Evolutionary conservation across 2,113 vertebrate genomes (phyloP), one percentile per base, ranked within the genome.

Genomic region (Alosa alosa): DNA sequence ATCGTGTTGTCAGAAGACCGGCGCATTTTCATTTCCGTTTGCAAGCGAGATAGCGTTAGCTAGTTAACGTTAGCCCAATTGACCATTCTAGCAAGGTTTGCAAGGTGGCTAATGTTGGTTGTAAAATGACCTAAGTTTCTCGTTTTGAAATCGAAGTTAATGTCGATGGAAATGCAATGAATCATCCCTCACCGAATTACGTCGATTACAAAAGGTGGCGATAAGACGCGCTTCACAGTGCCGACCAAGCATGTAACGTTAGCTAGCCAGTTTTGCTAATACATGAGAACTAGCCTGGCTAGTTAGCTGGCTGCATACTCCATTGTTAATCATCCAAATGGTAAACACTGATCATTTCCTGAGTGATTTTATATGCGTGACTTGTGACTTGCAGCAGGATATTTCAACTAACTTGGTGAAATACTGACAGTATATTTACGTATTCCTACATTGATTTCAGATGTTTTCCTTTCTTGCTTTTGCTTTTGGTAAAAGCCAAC

Each of bases 261-360:
- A 88, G 85, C 82, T 81, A 18, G 55, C 49, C 57, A 82, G 83
- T 46, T 83, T 31, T 39, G 72, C 72, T 78, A 78, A 78, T 78
- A 13, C 20, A 78, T 4, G 72, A 17, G 72, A 78, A 36, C 72
- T 78, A 2, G 72, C 31, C 13, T 13, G 17, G 72, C 72, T 39
- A 39, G 72, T 39, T 78, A 18, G 72, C 72, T 39, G 31, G 68
- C 72, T 31, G 72, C 20, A 60, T 18, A 17, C 41, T 82, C 86
- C 84, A 87, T 64, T 81, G 87, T 84, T 89, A 64, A 89, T 84
- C 88, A 87, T 82, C 85, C 55, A 22, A 41, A 31, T 72, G 25
- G 8, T 72, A 36, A 78, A 78, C 31, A 78, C 36, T 39, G 31
- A 36, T 11, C 72, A 78, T 78, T 78, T 78, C 72, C 72, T 78